Base-by-base conservation (phyloP, 2,888 invertebrate species). In the Heteropelma amictum region DNA sequence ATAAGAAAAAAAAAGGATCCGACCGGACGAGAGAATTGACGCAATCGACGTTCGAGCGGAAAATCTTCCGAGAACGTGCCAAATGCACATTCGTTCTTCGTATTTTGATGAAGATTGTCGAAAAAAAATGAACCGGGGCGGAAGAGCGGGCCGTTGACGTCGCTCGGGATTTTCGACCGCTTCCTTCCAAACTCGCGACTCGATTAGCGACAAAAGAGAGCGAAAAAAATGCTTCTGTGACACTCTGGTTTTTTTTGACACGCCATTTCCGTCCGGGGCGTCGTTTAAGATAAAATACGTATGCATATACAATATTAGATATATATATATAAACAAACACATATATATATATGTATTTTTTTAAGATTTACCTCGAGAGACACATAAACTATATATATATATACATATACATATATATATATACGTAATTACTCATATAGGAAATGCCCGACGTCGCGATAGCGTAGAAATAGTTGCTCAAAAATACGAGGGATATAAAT, bases 111-210 rank as follows among this genome's bases (percentile, higher is more conserved):
- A 19, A 12, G 8, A 4, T 53, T 6, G n/a, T n/a, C 33, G 53
- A 38, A 3, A 7, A 6, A 38, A 8, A 23, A 28, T 33, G n/a
- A 7, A 45, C n/a, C n/a, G 12, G 14, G 30, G n/a, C 19, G 26
- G 56, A 49, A 49, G 58, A 42, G 33, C 42, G 23, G 8, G 28
- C 26, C 28, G 35, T 64, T 76, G 68, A 65, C 80, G 81, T 81
- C 80, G n/a, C 81, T 81, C 81, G 81, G 82, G 30, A 17, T 51
- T 77, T n/a, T 81, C 79, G 77, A 77, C 75, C 74, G 70, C 21
- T 17, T 3, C 45, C 3, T 81, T 80, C 74, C 65, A 60, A 49
- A n/a, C n/a, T n/a, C n/a, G 17, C 8, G 14, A 19, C 21, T 21
- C 26, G 28, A 54, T 42, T 53, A 10, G 5, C 21, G 14, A 21